phyloP scores from a whole-genome alignment of 37 sponge, comb jelly and placozoan species.

The Agelas oroides region DNA sequence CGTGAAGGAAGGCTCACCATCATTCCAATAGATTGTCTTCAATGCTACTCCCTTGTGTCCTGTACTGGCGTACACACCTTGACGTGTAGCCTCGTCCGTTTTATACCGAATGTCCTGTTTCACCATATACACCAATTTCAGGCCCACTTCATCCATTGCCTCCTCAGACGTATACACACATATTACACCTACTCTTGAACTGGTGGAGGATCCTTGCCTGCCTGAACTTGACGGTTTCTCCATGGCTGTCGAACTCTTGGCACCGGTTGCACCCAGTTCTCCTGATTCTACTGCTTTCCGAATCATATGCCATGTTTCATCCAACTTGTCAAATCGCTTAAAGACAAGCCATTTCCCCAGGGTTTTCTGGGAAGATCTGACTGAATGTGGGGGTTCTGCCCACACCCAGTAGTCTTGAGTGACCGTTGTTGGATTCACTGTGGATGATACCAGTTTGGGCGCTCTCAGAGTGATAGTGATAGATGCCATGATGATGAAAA shows the following conservation, averaged over 20 bases:
- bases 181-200: conserved; percentile 24
- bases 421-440: too few species aligned
- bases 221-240: conserved; percentile 23
- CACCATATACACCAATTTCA: conserved; percentile 53
- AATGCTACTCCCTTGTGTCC: conserved; percentile 12
- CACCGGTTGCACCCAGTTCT: conserved; percentile 10
- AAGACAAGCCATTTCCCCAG: conserved; percentile 69
- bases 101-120: conserved; percentile 64
- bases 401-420: background rate
- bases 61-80: conserved; percentile 43
- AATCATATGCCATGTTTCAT: conserved; percentile 38
- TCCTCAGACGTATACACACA: conserved; percentile 67
- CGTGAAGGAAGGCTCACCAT: conserved; percentile 59
- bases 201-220: background rate
- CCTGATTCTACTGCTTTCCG: conserved; percentile 8
- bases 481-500: too few species aligned
- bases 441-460: too few species aligned
- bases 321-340: background rate
- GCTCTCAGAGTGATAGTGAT: too few species aligned
- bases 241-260: conserved; percentile 49
- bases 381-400: conserved; percentile 68
- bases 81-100: conserved; percentile 61
- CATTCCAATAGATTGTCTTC: conserved; percentile 69
- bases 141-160: conserved; percentile 60
- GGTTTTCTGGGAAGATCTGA: conserved; percentile 26